A percentile compares a stretch with the other conserved stretches of the same genome.
Evolutionary conservation across 1,140 invertebrate genomes (phyloP).

Genomic region (Oreohelix idahoensis): DNA sequence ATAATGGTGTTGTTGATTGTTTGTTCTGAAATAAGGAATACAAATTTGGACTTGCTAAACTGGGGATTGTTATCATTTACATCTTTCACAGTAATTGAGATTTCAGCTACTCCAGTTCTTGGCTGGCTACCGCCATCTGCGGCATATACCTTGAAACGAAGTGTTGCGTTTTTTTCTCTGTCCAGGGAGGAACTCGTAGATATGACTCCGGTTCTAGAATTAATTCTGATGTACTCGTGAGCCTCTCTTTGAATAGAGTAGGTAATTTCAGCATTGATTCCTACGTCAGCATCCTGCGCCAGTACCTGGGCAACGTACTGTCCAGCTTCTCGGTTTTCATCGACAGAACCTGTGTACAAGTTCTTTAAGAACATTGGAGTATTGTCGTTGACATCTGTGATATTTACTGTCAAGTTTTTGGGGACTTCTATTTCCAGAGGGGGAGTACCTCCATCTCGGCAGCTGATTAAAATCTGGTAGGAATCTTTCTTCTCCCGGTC

Average conservation of each 20-base stretch:
- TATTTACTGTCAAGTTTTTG: conserved; percentile 81
- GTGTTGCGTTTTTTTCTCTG: conserved; percentile 48
- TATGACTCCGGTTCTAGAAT: conserved; percentile 51
- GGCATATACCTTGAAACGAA: conserved; percentile 43
- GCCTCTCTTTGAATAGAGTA: conserved; percentile 40
- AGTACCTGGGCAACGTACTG: conserved; percentile 76
- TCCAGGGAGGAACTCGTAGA: conserved; percentile 47
- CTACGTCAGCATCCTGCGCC: conserved; percentile 86
- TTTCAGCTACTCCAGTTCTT: conserved; percentile 90
- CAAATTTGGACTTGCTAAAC: conserved; percentile 71
- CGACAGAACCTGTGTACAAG: conserved; percentile 79
- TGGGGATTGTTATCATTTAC: conserved; percentile 51
- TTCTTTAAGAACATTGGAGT: conserved; percentile 37
- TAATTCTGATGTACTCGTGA: conserved; percentile 44
- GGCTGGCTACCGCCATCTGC: conserved; percentile 39
- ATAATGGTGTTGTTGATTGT: conserved; percentile 41
- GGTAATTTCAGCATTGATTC: conserved; percentile 76
- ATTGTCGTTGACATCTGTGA: conserved; percentile 72
- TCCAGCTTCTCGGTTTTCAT: conserved; percentile 60
- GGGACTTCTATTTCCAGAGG: conserved; percentile 76
- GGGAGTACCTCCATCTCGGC: conserved; percentile 49
- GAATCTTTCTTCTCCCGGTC: conserved; percentile 83
- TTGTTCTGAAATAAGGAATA: conserved; percentile 55
- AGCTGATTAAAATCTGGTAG: conserved; percentile 84
- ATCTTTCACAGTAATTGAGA: conserved; percentile 90